Evolutionary conservation across 2,113 vertebrate genomes (phyloP).

Genomic region (Sceloporus tristichus): DNA sequence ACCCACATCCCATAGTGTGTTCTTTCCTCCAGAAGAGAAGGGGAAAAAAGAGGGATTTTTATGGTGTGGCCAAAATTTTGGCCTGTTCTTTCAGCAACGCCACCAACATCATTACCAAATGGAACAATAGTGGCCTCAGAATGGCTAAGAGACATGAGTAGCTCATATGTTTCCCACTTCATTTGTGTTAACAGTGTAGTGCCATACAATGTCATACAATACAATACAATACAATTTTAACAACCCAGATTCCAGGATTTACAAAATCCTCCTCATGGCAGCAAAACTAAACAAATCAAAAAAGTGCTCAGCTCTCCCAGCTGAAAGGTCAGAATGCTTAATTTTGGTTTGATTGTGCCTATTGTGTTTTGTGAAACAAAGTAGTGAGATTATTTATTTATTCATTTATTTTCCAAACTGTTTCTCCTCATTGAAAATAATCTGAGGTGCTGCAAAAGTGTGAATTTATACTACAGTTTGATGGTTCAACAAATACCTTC

Average conservation of each 20-base stretch:
- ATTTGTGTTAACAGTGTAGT: neutral
- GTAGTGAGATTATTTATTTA: neutral
- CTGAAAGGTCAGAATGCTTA: neutral
- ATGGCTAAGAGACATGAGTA: neutral
- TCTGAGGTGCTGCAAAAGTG: neutral
- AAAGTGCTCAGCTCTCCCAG: neutral
- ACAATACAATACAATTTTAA: neutral
- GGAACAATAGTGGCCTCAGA: too few relatives aligned
- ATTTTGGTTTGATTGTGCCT: neutral
- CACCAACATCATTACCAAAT: too few relatives aligned
- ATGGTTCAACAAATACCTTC: slow-evolving; percentile 74
- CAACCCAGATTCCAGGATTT: too few relatives aligned
- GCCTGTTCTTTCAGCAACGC: too few relatives aligned
- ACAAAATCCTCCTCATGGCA: neutral
- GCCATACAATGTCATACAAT: neutral
- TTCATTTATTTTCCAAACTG: neutral
- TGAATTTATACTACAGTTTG: neutral
- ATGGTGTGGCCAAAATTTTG: too few relatives aligned
- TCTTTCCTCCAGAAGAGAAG: too few relatives aligned
- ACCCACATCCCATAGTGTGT: too few relatives aligned
- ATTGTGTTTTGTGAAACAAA: neutral
- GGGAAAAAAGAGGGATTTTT: too few relatives aligned
- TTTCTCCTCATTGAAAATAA: neutral
- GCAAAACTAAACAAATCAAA: neutral
- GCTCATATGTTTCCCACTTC: neutral